Percentiles rank a stretch among this genome's conserved stretches.
These are phyloP conservation scores for Zaprionus bogoriensis DNA, from an alignment of 2,888 invertebrate species.

Conservation along the genomic window DNA sequence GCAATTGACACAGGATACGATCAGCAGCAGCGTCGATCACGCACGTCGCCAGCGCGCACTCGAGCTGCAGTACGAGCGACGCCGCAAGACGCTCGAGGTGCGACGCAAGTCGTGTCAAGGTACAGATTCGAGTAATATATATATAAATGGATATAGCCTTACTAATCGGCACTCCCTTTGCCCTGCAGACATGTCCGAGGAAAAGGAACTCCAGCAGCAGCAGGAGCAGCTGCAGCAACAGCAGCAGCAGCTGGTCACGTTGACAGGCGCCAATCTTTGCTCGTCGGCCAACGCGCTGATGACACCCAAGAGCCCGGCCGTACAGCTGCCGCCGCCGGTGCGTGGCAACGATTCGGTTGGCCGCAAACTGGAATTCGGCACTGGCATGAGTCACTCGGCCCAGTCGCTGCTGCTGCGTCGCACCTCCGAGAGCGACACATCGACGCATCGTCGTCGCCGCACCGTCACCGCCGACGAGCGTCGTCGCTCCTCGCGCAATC, in stretches of 20 bases:
- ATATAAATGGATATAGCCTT: background rate
- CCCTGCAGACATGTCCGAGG: slow-evolving; percentile 56
- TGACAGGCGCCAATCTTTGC: slow-evolving; percentile 60
- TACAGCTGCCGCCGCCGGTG: slow-evolving; percentile 14
- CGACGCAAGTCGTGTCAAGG: slow-evolving; percentile 82
- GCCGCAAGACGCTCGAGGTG: slow-evolving; percentile 81
- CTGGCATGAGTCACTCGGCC: slow-evolving; percentile 79
- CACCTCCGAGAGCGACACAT: slow-evolving; percentile 82
- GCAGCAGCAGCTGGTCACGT: slow-evolving; percentile 22
- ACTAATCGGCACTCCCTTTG: background rate
- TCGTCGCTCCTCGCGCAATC: slow-evolving; percentile 82
- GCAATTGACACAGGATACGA: slow-evolving; percentile 80
- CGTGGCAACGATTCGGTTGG: slow-evolving; percentile 65
- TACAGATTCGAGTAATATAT: slow-evolving; percentile 45
- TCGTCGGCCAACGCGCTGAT: slow-evolving; percentile 80
- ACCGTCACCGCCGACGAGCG: slow-evolving; percentile 78
- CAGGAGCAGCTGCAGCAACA: slow-evolving; percentile 22
- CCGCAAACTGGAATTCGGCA: slow-evolving; percentile 81
- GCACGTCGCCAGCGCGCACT: slow-evolving; percentile 81
- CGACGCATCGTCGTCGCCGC: slow-evolving; percentile 79
- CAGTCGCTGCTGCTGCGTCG: slow-evolving; percentile 80
- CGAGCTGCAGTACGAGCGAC: slow-evolving; percentile 82
- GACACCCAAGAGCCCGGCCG: slow-evolving; percentile 75
- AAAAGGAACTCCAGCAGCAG: slow-evolving; percentile 22
- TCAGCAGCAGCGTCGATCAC: slow-evolving; percentile 82